These are phyloP conservation scores for Oreocharis arfaki DNA, from an alignment of 2,113 vertebrate genomes.

Conservation along the genomic window DNA sequence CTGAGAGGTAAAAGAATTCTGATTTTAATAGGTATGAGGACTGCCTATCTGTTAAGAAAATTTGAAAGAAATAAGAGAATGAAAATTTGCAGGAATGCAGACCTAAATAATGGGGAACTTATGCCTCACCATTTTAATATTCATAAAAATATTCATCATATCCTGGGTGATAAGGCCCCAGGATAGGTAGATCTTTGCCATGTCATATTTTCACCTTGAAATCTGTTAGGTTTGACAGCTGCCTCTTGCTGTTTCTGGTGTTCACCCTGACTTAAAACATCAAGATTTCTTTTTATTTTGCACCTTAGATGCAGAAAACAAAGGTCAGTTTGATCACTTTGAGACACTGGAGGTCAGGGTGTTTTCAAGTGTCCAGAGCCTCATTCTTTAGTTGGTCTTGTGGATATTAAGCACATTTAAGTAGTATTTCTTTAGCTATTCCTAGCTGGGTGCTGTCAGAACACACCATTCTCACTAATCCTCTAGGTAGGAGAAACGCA, in stretches of 20 bases:
- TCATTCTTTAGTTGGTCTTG: background rate
- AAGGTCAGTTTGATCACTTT: background rate
- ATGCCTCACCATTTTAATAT: background rate
- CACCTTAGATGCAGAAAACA: background rate
- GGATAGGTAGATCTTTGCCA: background rate
- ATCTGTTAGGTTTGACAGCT: background rate
- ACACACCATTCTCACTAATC: background rate
- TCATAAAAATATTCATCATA: too few relatives aligned
- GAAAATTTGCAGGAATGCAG: background rate
- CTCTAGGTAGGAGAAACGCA: background rate
- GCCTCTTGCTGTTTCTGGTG: background rate
- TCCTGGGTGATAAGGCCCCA: background rate
- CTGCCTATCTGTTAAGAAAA: background rate
- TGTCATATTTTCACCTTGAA: background rate
- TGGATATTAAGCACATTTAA: background rate
- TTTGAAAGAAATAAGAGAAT: background rate
- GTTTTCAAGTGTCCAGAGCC: background rate
- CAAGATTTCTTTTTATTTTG: background rate
- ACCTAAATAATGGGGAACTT: background rate
- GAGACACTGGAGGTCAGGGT: fast-evolving
- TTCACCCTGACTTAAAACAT: fast-evolving
- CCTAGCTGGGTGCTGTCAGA: background rate
- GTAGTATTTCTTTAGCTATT: background rate
- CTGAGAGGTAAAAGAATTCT: background rate
- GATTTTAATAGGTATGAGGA: background rate